Evolutionary conservation across 2,797 vertebrate species (phyloP), one percentile per base, ranked within the genome.

Genomic region (Anableps anableps): DNA sequence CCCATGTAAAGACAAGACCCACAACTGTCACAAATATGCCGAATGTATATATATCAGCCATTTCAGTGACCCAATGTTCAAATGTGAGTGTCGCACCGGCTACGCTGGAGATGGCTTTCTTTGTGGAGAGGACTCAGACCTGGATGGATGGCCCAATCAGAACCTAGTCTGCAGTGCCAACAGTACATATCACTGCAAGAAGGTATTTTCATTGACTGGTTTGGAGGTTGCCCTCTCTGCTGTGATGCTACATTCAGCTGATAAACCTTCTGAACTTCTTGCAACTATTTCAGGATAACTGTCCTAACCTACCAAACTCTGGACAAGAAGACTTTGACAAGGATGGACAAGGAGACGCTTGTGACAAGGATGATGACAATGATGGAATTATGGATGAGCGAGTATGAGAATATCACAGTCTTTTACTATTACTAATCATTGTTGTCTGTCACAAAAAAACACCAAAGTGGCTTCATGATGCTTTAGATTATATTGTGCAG

Each of bases 141-240:
- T 99, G 93, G 99, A 99, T 38, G 99, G 99, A n/a, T 99, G 99
- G 99, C 98, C 99, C 81, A 99, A 99, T 93, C 96, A 96, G 68
- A 98, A 97, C 90, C 96, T 99, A 68, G 96, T 97, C 86, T 99
- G 99, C 77, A 96, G 96, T 62, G 96, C 97, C 89, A 99, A 99
- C 2, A 96, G 97, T 79, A 98, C 97, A 1, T 97, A 98, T 81
- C 98, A 99, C 86, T 99, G 99, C 86, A 92, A 96, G 82, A 97
- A 98, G 97, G 99, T 99, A 96, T 85, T 89, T 50, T 2, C 75
- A 6, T 9, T 66, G 14, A 0, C 64, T 38, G 55, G 5, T 55
- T 74, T 68, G 66, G 0, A 31, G 72, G 38, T 38, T 55, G 8
- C 13, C n/a, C 5, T 21, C 38, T 6, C 21, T 72, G 36, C 23